Evolutionary conservation across 2,888 invertebrate species (phyloP), one percentile per base, ranked within the genome.

Genomic region (Digitonthophagus gazella): DNA sequence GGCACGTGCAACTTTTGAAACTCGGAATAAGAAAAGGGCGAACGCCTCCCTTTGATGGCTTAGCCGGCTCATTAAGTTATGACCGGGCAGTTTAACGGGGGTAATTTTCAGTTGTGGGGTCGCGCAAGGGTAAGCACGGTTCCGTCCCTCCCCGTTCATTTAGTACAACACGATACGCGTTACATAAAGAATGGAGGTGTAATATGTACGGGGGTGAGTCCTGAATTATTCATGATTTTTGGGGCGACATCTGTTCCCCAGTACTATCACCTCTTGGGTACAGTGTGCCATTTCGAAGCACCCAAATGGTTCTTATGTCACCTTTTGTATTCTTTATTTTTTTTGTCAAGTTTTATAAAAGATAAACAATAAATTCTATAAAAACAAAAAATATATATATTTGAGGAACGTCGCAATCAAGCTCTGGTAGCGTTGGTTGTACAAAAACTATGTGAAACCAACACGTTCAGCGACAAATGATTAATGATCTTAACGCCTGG

Each of bases 171-270:
- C 75, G 75, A 75, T 74, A 75, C 73, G 74, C 74, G 71, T 71
- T 72, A 75, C 73, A 74, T 73, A 75, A 75, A 75, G 75, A 75
- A 75, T 72, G 73, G 73, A 75, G 73, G 71, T 71, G 71, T 74
- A 74, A 74, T 75, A 72, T 73, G 74, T 69, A 68, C 73, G 70
- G 71, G 73, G 74, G 74, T 71, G 69, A 61, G 70, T 66, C 63
- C 61, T 76, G 76, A 76, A 76, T 76, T 73, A 76, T 76, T 76
- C 76, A 76, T 76, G 73, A 71, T 72, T 71, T 71, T 44, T 44
- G 66, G 67, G 70, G 71, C 71, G 75, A 75, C 76, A 76, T 75
- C 76, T 76, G 75, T 71, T 75, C 72, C 71, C 55, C 65, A 11
- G 18, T 20, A 61, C 61, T 61, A 15, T 61, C 19, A 61, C 61